Evolutionary conservation across 2,113 vertebrate genomes (phyloP), one percentile per base, ranked within the genome.

Genomic region (Monopterus albus): DNA sequence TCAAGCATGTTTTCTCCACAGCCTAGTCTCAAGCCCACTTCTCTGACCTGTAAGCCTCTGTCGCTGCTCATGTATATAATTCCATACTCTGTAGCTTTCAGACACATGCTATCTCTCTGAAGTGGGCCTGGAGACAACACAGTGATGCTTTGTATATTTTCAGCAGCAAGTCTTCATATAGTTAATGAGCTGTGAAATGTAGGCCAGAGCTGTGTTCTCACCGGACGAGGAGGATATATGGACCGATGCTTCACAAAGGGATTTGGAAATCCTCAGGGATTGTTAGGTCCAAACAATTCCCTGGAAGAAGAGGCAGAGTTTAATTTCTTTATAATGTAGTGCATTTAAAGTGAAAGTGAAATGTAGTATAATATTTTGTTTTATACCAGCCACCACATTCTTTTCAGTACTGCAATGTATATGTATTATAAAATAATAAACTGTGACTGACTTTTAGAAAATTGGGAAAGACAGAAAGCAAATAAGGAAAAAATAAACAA

Each of bases 111-210:
- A 15, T 42, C 69, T 62, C 71, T 60, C 51, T n/a, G 50, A 53
- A 39, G 26, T 51, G 14, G 20, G 69, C 72, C 66, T 47, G 43
- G 35, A 83, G 52, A 79, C 58, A 75, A 42, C 58, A 63, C 72
- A 82, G 53, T 58, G 71, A 75, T 73, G 71, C 46, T 72, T 43
- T 69, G 50, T 78, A 71, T 73, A 67, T 78, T 88, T 73, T 73
- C 72, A 79, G 78, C 79, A 77, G 78, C 62, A 71, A 74, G 71
- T 86, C 70, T 83, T 84, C 39, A 8, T 79, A 67, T 81, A 70
- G 73, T 72, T 91, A 89, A 90, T 90, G 75, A 87, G 75, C 78
- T 85, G 86, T 83, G 64, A 88, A 84, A 89, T 90, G 78, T 86
- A 90, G 87, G 89, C 75, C 88, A 88, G 75, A 68, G 53, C 52